Base-by-base conservation (phyloP, 2,113 vertebrate species). In the Camelus bactrianus region DNA sequence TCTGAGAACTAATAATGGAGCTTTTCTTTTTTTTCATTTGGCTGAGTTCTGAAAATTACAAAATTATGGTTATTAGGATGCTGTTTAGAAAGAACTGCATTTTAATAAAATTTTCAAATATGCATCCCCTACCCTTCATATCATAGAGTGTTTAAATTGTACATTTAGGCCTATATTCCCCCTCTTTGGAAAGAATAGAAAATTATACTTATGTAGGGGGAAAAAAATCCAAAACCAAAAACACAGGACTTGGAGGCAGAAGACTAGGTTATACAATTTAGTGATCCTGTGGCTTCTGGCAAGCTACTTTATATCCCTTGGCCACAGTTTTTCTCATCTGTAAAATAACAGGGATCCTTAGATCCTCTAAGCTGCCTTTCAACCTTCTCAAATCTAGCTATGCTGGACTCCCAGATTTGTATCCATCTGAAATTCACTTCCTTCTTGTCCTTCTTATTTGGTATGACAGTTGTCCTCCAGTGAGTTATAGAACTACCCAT, bases 51-150 rank as follows among this genome's bases (percentile, higher is more conserved):
- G n/a, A 82, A 93, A 89, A 91, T 95, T 69, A 84, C 56, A 86
- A 75, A 93, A 94, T 75, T 87, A n/a, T 5, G 28, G 22, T 76
- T 90, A 92, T 69, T 92, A 80, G 38, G 38, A 86, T 11, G 83
- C 15, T 94, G 14, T 89, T 97, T 94, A 93, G 56, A 81, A 95
- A 94, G 20, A 19, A 97, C 88, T 86, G 38, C 3, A 77, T 91
- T 89, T 94, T 58, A 95, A 60, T 77, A 85, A 87, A 73, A 62
- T 42, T 80, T 72, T 22, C 52, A 89, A 94, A 73, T 73, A 64
- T 67, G 75, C 2, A 6, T n/a, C 10, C 54, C 17, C 62, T 6
- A 24, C 50, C 11, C 35, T 64, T 46, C 77, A 24, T 89, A 60
- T 77, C 17, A 38, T 13, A 3, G 10, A 70, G 24, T 87, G 28